Evolutionary conservation across 2,797 vertebrate genomes (phyloP), one percentile per base, ranked within the genome.

Genomic region (Cossypha dichroa): DNA sequence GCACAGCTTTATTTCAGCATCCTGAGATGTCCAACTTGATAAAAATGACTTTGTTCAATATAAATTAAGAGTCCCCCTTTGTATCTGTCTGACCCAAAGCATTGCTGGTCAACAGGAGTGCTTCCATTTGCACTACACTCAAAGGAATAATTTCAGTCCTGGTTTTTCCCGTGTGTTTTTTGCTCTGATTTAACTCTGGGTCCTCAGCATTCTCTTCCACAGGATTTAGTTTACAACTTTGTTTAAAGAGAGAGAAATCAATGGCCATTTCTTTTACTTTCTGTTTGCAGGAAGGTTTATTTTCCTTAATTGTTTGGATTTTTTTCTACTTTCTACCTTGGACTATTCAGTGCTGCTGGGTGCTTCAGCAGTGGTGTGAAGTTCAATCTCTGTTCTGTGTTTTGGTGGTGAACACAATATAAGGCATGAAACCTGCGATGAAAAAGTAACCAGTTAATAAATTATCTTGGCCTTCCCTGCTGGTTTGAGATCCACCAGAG

Each of bases 61-160:
- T 9, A 10, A 49, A 26, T 40, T 2, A 10, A 20, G 36, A 46
- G 36, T 8, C 34, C 5, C 10, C 21, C 21, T 33, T 64, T 36
- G 15, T 14, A 66, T 43, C 74, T 43, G 16, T 19, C 73, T 43
- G 67, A 51, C 43, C 55, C 54, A 49, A 34, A 76, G 66, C 26
- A 8, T 9, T 59, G 25, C 54, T 33, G 6, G 21, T 54, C 67
- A 29, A 0, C 7, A 26, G 38, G 58, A 10, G 9, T 5, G 14
- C 43, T 75, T 48, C 66, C 38, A 36, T 76, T 59, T 55, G 23
- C 1, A 2, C 21, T 28, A 0, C 1, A 5, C 5, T 38, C 70
- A n/a, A 6, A 55, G 45, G 15, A 69, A 76, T 20, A 0, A 5
- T 33, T 34, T 36, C 1, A 1, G 7, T 45, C 29, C n/a, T 43